These are phyloP conservation scores for Harpagoxenus sublaevis DNA, from an alignment of 2,888 invertebrate genomes.

Conservation along the genomic window DNA sequence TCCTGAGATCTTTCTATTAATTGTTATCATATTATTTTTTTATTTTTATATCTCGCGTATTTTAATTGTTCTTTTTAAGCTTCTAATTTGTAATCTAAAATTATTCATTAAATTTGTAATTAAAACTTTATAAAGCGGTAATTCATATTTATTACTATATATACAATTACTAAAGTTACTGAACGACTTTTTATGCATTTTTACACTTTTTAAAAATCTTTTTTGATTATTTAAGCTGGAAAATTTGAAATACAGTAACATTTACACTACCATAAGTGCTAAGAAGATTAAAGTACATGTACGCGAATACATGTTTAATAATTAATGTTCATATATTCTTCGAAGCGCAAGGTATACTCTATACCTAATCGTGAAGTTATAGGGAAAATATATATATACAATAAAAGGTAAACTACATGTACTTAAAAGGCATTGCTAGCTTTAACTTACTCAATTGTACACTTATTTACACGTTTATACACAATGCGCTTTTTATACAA, in stretches of 20 bases:
- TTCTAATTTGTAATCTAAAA: not conserved
- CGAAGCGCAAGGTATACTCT: constrained; percentile 7
- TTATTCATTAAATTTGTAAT: constrained; percentile 12
- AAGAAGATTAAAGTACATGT: constrained; percentile 12
- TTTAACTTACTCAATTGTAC: constrained; percentile 14
- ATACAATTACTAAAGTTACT: not conserved
- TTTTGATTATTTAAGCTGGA: not conserved
- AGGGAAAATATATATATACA: constrained; percentile 14
- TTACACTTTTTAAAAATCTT: not conserved
- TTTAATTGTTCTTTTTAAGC: not conserved
- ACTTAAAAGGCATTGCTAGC: constrained; percentile 4
- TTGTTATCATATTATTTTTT: constrained; percentile 14
- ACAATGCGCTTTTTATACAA: constrained; percentile 19
- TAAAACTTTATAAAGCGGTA: constrained; percentile 31
- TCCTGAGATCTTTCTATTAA: not conserved
- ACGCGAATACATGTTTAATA: constrained; percentile 5
- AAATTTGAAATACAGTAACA: not conserved
- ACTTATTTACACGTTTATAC: constrained; percentile 36
- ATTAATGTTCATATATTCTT: constrained; percentile 23
- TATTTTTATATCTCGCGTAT: not conserved
- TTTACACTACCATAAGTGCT: constrained; percentile 30
- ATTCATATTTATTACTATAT: constrained; percentile 5
- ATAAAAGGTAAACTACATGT: not conserved
- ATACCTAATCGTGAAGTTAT: constrained; percentile 15
- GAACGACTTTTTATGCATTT: not conserved